Percentiles rank a stretch among this genome's conserved stretches.
Evolutionary conservation across 30 jellyfish, hydroid and myxozoan genomes (phyloP).

Genomic region (Calvadosia cruxmelitensis): DNA sequence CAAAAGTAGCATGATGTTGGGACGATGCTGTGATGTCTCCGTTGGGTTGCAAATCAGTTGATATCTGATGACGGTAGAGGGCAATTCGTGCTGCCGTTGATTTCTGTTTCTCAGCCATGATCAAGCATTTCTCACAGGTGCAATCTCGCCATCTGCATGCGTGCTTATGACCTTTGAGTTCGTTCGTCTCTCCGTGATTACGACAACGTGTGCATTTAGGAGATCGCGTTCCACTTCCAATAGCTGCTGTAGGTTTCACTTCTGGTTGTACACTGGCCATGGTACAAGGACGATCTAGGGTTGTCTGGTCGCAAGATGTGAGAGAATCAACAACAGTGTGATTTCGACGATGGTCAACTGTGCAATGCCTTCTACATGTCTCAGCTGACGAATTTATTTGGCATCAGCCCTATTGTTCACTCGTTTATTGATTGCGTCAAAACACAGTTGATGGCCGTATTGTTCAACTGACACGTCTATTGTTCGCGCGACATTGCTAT

Average conservation of each 20-base stretch:
- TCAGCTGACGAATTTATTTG: constrained; percentile 1
- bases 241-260: neutral
- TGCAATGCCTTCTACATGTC: neutral
- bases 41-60: too few species aligned
- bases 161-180: constrained; percentile 81
- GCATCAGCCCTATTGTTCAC: neutral
- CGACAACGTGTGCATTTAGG: constrained; percentile 96
- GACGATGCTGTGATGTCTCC: too few species aligned
- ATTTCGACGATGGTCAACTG: neutral
- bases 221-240: too few species aligned
- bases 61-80: constrained; percentile 47
- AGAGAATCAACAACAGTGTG: too few species aligned
- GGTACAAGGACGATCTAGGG: neutral
- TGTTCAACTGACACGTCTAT: too few species aligned
- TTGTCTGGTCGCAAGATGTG: too few species aligned
- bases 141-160: constrained; percentile 84
- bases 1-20: too few species aligned
- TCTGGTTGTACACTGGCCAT: neutral
- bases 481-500: neutral
- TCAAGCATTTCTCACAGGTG: constrained; percentile 51
- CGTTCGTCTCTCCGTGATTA: constrained; percentile 83
- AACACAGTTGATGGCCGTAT: neutral
- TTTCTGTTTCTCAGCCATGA: constrained; percentile 72
- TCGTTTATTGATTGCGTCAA: neutral
- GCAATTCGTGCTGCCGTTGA: constrained; percentile 92